These are phyloP conservation scores for Melanerpes formicivorus DNA, from an alignment of 2,113 vertebrate genomes.

Conservation along the genomic window DNA sequence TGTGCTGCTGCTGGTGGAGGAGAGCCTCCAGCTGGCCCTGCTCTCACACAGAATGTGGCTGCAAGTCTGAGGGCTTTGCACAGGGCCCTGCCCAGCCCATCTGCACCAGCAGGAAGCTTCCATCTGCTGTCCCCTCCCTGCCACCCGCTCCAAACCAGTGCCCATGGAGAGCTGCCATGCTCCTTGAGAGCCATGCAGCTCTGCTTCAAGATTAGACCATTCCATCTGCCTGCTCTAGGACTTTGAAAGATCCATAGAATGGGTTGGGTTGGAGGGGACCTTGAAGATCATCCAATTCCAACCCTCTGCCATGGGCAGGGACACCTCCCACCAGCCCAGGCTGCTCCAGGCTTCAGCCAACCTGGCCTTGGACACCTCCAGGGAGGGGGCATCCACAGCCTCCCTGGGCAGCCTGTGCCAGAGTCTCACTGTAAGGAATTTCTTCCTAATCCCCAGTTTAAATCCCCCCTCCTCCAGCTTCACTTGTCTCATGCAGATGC, in stretches of 20 bases:
- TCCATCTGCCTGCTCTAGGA: rapidly evolving
- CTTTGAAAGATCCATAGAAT: not conserved
- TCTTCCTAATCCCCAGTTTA: too few relatives aligned
- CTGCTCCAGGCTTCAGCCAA: too few relatives aligned
- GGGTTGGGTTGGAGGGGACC: too few relatives aligned
- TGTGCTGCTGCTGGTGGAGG: rapidly evolving
- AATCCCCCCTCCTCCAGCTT: too few relatives aligned
- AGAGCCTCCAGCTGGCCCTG: not conserved
- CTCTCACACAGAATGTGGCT: rapidly evolving
- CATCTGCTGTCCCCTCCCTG: not conserved
- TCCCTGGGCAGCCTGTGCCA: too few relatives aligned
- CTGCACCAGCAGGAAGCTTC: not conserved
- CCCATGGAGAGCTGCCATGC: rapidly evolving
- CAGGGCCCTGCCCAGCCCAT: not conserved
- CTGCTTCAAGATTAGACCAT: rapidly evolving
- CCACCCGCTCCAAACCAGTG: not conserved
- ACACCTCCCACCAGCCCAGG: too few relatives aligned
- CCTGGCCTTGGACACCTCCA: too few relatives aligned
- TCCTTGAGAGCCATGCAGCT: not conserved
- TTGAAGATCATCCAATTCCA: too few relatives aligned
- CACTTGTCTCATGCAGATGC: not conserved
- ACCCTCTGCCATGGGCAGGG: too few relatives aligned
- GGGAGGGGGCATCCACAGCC: too few relatives aligned
- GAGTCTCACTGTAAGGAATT: too few relatives aligned
- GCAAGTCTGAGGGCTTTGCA: not conserved